A percentile compares a stretch with the other conserved stretches of the same genome.
Evolutionary conservation across 2,888 invertebrate genomes (phyloP).

Genomic region (Ormia ochracea): DNA sequence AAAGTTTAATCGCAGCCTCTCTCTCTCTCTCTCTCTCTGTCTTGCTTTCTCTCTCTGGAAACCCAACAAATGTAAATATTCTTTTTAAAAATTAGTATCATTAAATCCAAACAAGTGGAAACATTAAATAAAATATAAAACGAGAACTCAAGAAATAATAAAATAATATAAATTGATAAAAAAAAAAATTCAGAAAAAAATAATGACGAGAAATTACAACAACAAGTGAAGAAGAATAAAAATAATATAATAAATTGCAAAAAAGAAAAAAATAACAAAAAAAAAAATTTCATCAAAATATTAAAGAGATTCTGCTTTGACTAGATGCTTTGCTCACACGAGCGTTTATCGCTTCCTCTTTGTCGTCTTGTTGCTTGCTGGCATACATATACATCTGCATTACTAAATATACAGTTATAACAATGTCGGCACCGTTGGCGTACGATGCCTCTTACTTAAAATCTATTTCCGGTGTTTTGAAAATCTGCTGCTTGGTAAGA

Average conservation of each 20-base stretch:
- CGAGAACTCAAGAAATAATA: constrained; percentile 15
- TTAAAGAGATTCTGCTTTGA: not conserved
- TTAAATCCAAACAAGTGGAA: constrained; percentile 55
- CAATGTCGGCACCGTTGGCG: constrained; percentile 60
- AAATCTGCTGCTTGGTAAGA: constrained; percentile 63
- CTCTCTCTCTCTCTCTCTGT: not conserved
- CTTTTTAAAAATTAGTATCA: constrained; percentile 52
- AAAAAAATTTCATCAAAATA: not conserved
- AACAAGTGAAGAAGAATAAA: not conserved
- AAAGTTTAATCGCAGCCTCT: not conserved
- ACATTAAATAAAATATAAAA: constrained; percentile 44
- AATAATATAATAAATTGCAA: not conserved
- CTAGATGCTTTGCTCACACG: constrained; percentile 1
- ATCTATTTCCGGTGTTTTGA: constrained; percentile 61
- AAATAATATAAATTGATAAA: not conserved
- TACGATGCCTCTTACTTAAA: constrained; percentile 61
- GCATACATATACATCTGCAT: not conserved
- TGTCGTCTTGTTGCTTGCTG: not conserved
- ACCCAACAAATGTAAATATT: constrained; percentile 25
- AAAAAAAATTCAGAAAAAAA: not conserved
- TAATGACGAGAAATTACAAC: not conserved
- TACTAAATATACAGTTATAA: not conserved
- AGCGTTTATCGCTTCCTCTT: not conserved
- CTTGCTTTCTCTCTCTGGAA: not conserved
- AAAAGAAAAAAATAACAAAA: not conserved